Conservation (phyloP, 2,888 invertebrate species). For the Drosophila silvestris region DNA sequence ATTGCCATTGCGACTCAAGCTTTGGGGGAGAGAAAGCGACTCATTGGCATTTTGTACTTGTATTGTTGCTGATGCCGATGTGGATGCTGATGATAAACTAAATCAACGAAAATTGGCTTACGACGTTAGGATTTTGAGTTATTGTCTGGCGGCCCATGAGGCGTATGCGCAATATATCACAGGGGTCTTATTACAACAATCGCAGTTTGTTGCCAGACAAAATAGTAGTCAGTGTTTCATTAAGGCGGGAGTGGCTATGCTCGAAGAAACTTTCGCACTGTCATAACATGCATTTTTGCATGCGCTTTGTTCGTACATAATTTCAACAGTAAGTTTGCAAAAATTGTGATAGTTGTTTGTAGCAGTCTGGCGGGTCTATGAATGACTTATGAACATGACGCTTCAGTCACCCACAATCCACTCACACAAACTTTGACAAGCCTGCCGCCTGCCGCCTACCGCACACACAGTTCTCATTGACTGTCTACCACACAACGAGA, state of each 20-base stretch:
- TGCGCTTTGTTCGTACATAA: conserved; percentile 50
- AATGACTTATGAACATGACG: conserved; percentile 41
- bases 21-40: conserved; percentile 39
- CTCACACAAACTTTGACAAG: conserved; percentile 50
- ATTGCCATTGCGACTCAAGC: conserved; percentile 57
- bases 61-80: conserved; percentile 38
- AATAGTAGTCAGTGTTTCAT: neutral
- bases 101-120: conserved; percentile 78
- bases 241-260: neutral
- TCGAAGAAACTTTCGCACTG: conserved; percentile 19
- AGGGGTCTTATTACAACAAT: conserved; percentile 31
- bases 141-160: conserved; percentile 53
- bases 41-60: conserved; percentile 73
- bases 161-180: conserved; percentile 66
- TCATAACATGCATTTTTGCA: conserved; percentile 19
- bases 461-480: conserved; percentile 34
- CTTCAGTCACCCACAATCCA: conserved; percentile 35
- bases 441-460: conserved; percentile 18
- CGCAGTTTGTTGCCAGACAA: conserved; percentile 11
- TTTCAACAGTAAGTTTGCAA: conserved; percentile 60
- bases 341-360: conserved; percentile 66
- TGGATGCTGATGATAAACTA: conserved; percentile 69
- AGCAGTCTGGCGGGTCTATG: conserved; percentile 31
- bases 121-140: conserved; percentile 70
- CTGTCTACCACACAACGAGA: neutral